Evolutionary conservation across 2,888 invertebrate species (phyloP).

Genomic region (Trilocha varians): DNA sequence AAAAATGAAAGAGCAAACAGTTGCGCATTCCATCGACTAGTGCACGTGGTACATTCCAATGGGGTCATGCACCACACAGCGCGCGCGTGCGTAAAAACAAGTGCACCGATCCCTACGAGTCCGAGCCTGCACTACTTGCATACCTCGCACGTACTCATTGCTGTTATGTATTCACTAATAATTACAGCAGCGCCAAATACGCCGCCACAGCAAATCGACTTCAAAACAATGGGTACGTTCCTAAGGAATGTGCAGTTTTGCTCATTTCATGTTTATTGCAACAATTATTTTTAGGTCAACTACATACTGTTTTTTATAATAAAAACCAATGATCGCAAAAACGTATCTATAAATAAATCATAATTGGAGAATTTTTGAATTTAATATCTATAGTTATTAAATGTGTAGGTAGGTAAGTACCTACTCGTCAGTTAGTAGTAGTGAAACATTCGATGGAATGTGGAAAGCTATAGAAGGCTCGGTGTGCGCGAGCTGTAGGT

Average conservation of each 20-base stretch:
- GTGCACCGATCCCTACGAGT: conserved; percentile 43
- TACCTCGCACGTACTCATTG: conserved; percentile 16
- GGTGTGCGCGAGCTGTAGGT: conserved; percentile 31
- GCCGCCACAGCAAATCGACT: neutral
- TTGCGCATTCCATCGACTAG: conserved; percentile 68
- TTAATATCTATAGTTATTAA: neutral
- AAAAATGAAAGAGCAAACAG: conserved; percentile 68
- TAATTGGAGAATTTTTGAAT: too few species aligned
- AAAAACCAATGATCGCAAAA: too few species aligned
- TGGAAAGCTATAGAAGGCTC: conserved; percentile 42
- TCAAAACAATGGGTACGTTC: neutral
- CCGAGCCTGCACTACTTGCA: conserved; percentile 18
- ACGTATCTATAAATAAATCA: too few species aligned
- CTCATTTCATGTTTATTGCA: too few species aligned
- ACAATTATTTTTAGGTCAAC: too few species aligned
- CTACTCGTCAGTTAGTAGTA: neutral
- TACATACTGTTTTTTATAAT: too few species aligned
- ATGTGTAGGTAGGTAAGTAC: neutral
- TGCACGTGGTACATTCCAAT: conserved; percentile 69
- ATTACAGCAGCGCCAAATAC: too few species aligned
- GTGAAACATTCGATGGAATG: conserved; percentile 18
- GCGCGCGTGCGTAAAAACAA: conserved; percentile 63
- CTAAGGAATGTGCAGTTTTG: neutral
- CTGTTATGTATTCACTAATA: neutral
- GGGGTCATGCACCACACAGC: conserved; percentile 67